Evolutionary conservation across 2,113 vertebrate genomes (phyloP), one percentile per base, ranked within the genome.

Genomic region (Nycticorax nycticorax): DNA sequence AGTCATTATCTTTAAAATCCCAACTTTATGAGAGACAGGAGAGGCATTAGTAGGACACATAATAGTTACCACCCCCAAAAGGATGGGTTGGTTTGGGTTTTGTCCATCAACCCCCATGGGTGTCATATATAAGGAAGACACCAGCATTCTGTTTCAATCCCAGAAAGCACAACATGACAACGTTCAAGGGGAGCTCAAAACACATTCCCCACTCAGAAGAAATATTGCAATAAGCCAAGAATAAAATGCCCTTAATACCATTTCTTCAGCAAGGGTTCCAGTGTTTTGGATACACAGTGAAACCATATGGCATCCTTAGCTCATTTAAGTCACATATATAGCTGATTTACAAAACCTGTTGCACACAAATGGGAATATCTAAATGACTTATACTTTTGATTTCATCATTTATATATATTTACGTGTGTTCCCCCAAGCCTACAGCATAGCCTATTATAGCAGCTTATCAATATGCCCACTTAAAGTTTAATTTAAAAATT

Each of bases 401-500:
- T 92, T 88, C 33, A 92, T 74, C 24, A 64, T 88, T 86, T 93
- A 59, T 52, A 52, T 39, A 43, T 77, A 64, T 85, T 81, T 86
- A 64, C 64, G 16, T 24, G 23, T 78, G 52, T 86, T 93, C 78
- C 32, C 30, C 47, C 55, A 90, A 67, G 63, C 59, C 59, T 52
- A 71, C 20, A 66, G 75, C 37, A 66, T 26, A 92, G 32, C 47
- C 93, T 37, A 55, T 85, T 90, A 69, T 35, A 80, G 9, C 43
- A 92, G 32, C 5, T 88, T 74, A 78, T 78, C 63, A 80, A 72
- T 32, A 81, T 14, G 33, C 47, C 88, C 68, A 71, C 39, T 90
- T 83, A 67, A 82, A 89, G 8, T 89, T 94, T 87, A 60, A 91
- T 76, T 92, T 76, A 37, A 91, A 75, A 91, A 91, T 37, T 85